Evolutionary conservation across 1,140 invertebrate genomes (phyloP).

Genomic region (Danaus melanippus): DNA sequence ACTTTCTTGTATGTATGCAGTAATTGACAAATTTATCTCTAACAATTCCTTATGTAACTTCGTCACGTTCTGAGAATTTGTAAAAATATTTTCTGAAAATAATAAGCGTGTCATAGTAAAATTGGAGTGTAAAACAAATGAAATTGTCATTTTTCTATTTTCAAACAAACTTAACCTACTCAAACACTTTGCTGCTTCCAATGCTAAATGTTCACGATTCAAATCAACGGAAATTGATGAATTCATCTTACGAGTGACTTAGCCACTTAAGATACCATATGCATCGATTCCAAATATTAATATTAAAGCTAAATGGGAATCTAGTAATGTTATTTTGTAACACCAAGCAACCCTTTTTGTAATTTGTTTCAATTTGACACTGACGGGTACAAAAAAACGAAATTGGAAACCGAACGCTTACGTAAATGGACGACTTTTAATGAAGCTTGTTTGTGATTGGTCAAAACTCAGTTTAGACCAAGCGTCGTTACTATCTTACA

Average conservation of each 20-base stretch:
- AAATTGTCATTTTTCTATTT: slow-evolving; percentile 37
- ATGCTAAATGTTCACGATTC: slow-evolving; percentile 49
- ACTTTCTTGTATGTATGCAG: slow-evolving; percentile 63
- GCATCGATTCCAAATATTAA: slow-evolving; percentile 1
- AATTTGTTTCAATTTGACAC: slow-evolving; percentile 3
- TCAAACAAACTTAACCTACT: slow-evolving; percentile 60
- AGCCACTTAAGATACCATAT: slow-evolving; percentile 25
- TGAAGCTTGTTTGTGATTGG: too few relatives aligned
- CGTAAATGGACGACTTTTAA: too few relatives aligned
- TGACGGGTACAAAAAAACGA: background rate
- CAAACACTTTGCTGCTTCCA: slow-evolving; percentile 47
- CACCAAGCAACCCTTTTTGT: too few relatives aligned
- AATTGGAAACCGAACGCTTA: too few relatives aligned
- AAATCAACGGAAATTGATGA: slow-evolving; percentile 54
- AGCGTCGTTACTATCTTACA: too few relatives aligned
- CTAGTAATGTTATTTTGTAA: slow-evolving; percentile 1
- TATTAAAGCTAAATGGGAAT: background rate
- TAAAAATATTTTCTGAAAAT: slow-evolving; percentile 47
- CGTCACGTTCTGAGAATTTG: slow-evolving; percentile 37
- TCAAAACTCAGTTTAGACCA: too few relatives aligned
- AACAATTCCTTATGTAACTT: slow-evolving; percentile 49
- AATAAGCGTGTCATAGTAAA: slow-evolving; percentile 12
- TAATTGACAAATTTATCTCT: slow-evolving; percentile 58
- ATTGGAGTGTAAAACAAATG: slow-evolving; percentile 4
- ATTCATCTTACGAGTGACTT: slow-evolving; percentile 53